Base-by-base conservation (phyloP, 2,113 vertebrate species). In the Cairina moschata region DNA sequence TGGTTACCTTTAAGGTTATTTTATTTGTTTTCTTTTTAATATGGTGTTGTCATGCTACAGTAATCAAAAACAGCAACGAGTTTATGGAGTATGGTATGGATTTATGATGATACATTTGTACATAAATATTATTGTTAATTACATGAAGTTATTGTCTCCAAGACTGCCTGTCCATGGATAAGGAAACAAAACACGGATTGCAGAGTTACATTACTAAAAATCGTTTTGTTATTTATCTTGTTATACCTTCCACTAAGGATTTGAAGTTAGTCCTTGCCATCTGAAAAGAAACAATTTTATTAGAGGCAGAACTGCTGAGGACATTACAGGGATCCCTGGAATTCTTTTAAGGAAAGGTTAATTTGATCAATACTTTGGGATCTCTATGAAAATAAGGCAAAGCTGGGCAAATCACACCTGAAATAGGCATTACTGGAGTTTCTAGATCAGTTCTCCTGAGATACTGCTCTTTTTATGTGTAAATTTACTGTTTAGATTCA, bases 161-260 rank as follows among this genome's bases (percentile, higher is more conserved):
- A 58, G n/a, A 31, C 2, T 12, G 11, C 6, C 7, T 66, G 34
- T 23, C 12, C 40, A 5, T n/a, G 25, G 22, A 50, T 63, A 55
- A 5, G 10, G 38, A 65, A n/a, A 9, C 11, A 6, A 62, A 76
- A 36, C 3, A 22, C 20, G 15, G 13, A 72, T 12, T 54, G 48
- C 4, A 28, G n/a, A 60, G 11, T 44, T 54, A 36, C 0, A 0
- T 14, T 21, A 36, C 42, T 69, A 72, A 85, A 91, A 48, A 13
- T 0, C 3, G 36, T 81, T 90, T 73, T 52, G 46, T 69, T 81
- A 22, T 58, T 77, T 78, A 23, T 38, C 22, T 74, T 25, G 0
- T 81, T 88, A 71, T 58, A 40, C 17, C n/a, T 75, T n/a, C 18
- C 75, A 16, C 28, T 40, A 38, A 75, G 11, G n/a, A 58, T 74